Evolutionary conservation across 2,888 invertebrate genomes (phyloP), one percentile per base, ranked within the genome.

Genomic region (Epsilonema sp.): DNA sequence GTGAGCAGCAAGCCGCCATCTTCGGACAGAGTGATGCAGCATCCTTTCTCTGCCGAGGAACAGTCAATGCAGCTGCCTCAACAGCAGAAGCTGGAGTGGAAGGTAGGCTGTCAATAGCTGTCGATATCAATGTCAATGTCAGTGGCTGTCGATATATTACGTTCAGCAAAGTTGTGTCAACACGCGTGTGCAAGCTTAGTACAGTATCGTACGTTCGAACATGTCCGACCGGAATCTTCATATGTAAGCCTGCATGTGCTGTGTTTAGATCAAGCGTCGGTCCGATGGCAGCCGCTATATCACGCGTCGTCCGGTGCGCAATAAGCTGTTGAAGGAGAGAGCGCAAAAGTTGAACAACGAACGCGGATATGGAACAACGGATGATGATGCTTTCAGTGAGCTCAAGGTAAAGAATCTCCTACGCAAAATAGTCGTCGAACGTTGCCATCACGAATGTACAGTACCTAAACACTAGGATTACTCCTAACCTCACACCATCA

Each of bases 211-310:
- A n/a, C n/a, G n/a, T n/a, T n/a, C n/a, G n/a, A n/a, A n/a, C n/a
- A n/a, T n/a, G n/a, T n/a, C n/a, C n/a, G n/a, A n/a, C n/a, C n/a
- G n/a, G n/a, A n/a, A n/a, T n/a, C n/a, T n/a, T n/a, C n/a, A n/a
- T n/a, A n/a, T n/a, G n/a, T n/a, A n/a, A n/a, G n/a, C n/a, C n/a
- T n/a, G n/a, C n/a, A n/a, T n/a, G n/a, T n/a, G n/a, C 20, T 45
- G 8, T 36, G 38, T 53, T 26, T 44, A 59, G 59, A 53, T 62
- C 13, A 82, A 82, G 62, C 70, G 78, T 24, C 70, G 80, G 26
- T 75, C 79, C 2, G 81, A 81, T 58, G 81, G 81, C 3, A 76
- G 78, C 0, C 71, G 80, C 40, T 82, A 82, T 61, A 79, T 82
- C 53, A 78, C 80, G 0, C 70, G 78, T 39, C 67, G 80, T 26